Conservation (phyloP, 2,888 invertebrate genomes). For the Dolichopus griseipennis region DNA sequence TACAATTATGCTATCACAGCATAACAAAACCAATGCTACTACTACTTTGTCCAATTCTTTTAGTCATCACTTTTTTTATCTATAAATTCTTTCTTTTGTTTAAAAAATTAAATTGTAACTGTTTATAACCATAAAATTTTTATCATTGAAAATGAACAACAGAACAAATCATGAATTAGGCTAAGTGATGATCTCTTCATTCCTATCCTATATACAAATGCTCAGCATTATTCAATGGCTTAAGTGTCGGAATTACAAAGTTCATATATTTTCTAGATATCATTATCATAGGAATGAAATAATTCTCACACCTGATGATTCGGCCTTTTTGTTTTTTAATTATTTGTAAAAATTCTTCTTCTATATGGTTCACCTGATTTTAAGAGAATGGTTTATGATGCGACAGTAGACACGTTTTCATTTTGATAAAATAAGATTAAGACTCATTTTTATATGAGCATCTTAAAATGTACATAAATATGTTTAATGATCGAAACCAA, state of each 20-base stretch:
- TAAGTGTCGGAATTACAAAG: too few relatives aligned
- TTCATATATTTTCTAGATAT: neutral
- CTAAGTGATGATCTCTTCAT: neutral
- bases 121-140: neutral
- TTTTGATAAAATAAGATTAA: neutral
- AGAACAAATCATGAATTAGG: neutral
- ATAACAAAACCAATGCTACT: neutral
- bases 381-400: neutral
- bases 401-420: neutral
- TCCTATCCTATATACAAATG: neutral
- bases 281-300: neutral
- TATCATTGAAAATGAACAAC: neutral
- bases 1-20: neutral
- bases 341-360: neutral
- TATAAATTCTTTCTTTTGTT: too few relatives aligned
- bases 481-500: too few relatives aligned
- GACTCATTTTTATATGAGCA: too few relatives aligned
- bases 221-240: neutral
- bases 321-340: neutral
- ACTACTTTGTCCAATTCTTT: too few relatives aligned
- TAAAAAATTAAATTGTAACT: neutral
- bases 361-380: too few relatives aligned
- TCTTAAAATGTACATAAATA: too few relatives aligned
- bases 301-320: neutral
- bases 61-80: too few relatives aligned